Percentiles rank a stretch among this genome's conserved stretches.
Evolutionary conservation across 1,140 invertebrate species (phyloP).

Genomic region (Orius insidiosus): DNA sequence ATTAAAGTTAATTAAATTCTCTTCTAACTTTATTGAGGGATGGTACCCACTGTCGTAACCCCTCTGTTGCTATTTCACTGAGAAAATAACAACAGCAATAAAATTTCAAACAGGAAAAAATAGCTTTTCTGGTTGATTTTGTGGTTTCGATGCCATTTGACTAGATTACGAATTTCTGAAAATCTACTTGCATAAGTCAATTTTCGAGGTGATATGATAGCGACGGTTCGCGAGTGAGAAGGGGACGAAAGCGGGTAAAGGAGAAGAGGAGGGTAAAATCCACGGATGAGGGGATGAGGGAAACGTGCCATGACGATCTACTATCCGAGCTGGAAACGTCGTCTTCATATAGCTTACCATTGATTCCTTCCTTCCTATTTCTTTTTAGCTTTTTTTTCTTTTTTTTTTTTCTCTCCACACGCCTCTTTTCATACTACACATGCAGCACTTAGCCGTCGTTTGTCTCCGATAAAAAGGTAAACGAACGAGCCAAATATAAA

Average conservation of each 20-base stretch:
- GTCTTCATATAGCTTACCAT: neutral
- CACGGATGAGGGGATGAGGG: constrained; percentile 3
- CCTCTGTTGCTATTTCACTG: no score
- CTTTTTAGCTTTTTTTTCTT: neutral
- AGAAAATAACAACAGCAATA: no score
- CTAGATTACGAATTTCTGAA: neutral
- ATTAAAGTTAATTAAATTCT: no score
- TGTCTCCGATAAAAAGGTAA: no score
- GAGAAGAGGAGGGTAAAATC: no score
- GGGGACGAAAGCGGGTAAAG: neutral
- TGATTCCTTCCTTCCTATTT: neutral
- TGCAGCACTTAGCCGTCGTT: no score
- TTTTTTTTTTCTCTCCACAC: neutral
- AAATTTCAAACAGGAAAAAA: no score
- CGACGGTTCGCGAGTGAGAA: neutral
- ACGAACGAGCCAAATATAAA: no score
- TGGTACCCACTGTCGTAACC: no score
- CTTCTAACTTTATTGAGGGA: no score
- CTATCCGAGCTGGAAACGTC: constrained; percentile 11
- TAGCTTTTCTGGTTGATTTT: no score
- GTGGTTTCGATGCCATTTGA: no score
- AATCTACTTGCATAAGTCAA: neutral
- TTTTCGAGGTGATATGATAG: neutral
- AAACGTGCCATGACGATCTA: constrained; percentile 4
- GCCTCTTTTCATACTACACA: neutral